phyloP scores from a whole-genome alignment of 1,140 invertebrate genomes.

The Trichomalopsis sarcophagae region DNA sequence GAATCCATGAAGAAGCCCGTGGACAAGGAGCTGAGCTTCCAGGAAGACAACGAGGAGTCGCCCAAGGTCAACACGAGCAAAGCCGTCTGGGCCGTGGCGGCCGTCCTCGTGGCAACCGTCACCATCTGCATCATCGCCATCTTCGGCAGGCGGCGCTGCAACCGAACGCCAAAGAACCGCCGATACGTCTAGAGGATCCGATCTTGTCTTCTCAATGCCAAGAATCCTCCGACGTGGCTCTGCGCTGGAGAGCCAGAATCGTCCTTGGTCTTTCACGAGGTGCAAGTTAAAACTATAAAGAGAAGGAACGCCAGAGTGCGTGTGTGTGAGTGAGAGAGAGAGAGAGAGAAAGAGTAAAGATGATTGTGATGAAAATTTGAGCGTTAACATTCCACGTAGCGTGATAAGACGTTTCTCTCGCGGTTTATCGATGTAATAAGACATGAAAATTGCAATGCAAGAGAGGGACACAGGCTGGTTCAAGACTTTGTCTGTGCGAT shows the following conservation, averaged over 20 bases:
- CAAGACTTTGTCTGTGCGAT: not conserved
- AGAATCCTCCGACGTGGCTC: not conserved
- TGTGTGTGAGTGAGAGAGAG: too few species aligned
- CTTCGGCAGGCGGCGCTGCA: slow-evolving; percentile 66
- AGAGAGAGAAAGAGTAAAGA: not conserved
- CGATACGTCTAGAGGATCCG: slow-evolving; percentile 63
- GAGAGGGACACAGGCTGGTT: not conserved
- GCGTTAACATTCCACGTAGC: slow-evolving; percentile 28
- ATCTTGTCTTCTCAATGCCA: not conserved
- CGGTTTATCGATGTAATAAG: not conserved
- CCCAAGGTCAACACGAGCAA: slow-evolving; percentile 64
- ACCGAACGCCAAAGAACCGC: slow-evolving; percentile 69
- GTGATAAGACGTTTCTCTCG: slow-evolving; percentile 5
- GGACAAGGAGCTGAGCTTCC: not conserved
- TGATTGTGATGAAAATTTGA: not conserved
- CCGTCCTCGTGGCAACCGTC: slow-evolving; percentile 64
- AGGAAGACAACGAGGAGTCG: not conserved
- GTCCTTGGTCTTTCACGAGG: not conserved
- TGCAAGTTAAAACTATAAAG: not conserved
- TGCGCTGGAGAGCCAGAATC: not conserved
- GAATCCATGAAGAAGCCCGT: not conserved
- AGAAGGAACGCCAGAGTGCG: not conserved
- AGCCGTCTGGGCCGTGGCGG: slow-evolving; percentile 66
- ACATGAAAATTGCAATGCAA: not conserved
- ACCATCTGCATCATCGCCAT: slow-evolving; percentile 67